These are phyloP conservation scores for Morpho helenor DNA, from an alignment of 2,888 invertebrate species.

Conservation along the genomic window DNA sequence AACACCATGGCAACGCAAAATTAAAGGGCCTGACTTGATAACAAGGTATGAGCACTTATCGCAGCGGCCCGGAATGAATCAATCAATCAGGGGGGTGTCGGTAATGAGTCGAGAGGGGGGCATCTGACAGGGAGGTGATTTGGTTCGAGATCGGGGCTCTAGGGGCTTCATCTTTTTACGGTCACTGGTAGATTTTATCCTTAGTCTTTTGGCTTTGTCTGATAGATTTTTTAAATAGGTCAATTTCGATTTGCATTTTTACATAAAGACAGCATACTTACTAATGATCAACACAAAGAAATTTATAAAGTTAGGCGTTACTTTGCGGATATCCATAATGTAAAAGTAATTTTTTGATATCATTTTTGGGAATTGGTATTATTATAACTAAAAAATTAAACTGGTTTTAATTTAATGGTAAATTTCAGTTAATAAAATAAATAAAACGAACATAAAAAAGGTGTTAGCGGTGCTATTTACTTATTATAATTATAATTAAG, in stretches of 20 bases:
- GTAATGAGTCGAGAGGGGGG: constrained; percentile 46
- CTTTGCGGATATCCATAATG: too few species aligned
- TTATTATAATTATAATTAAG: too few species aligned
- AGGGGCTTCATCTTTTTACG: constrained; percentile 23
- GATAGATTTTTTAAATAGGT: not conserved
- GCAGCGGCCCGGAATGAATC: constrained; percentile 50
- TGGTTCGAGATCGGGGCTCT: constrained; percentile 16
- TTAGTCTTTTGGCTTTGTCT: constrained; percentile 6
- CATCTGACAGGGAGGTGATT: constrained; percentile 29
- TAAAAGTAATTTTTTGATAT: too few species aligned
- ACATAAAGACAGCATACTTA: too few species aligned
- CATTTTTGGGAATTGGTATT: too few species aligned
- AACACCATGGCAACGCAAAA: constrained; percentile 22
- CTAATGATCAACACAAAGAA: too few species aligned
- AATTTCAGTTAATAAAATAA: too few species aligned
- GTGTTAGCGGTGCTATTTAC: too few species aligned
- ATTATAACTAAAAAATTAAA: too few species aligned
- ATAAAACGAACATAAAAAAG: too few species aligned
- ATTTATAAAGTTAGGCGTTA: too few species aligned
- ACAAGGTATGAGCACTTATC: constrained; percentile 59
- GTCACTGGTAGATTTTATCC: constrained; percentile 13
- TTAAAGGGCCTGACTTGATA: constrained; percentile 40
- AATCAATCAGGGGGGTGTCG: constrained; percentile 47
- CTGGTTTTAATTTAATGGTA: too few species aligned
- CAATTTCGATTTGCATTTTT: not conserved